Evolutionary conservation across 2,797 vertebrate species (phyloP).

Genomic region (Anabacerthia variegaticeps): DNA sequence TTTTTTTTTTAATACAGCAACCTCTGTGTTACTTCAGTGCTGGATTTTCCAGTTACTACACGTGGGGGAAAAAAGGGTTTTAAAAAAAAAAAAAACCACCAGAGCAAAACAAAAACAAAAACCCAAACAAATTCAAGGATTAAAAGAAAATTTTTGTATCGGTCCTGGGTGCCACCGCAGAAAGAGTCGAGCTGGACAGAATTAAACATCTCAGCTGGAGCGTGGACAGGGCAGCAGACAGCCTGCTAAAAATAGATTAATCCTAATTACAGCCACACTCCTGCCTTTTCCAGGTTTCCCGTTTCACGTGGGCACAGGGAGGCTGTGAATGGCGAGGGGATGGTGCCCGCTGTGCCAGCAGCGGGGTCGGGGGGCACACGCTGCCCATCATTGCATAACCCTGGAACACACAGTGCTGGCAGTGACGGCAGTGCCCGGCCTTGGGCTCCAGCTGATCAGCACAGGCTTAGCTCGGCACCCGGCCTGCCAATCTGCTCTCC

Average conservation of each 20-base stretch:
- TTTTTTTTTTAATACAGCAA: neutral
- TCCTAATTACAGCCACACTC: constrained; percentile 71
- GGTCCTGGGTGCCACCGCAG: neutral
- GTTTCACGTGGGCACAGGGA: neutral
- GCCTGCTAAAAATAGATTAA: constrained; percentile 76
- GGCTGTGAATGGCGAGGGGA: neutral
- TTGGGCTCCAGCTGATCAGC: neutral
- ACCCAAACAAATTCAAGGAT: neutral
- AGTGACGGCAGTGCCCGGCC: neutral
- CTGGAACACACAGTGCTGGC: neutral
- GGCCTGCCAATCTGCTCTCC: neutral
- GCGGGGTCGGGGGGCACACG: neutral
- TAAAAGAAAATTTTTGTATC: neutral
- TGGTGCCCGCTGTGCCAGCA: rapidly evolving
- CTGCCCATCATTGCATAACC: neutral
- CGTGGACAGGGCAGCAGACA: constrained; percentile 64
- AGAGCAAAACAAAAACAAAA: neutral
- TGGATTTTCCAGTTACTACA: neutral
- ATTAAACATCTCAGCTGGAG: constrained; percentile 69
- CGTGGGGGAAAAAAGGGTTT: rapidly evolving
- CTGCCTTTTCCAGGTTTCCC: constrained; percentile 52
- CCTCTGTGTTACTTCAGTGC: neutral
- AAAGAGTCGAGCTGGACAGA: constrained; percentile 4
- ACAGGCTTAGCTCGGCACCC: neutral
- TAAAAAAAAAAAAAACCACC: neutral